Evolutionary conservation across 2,113 vertebrate genomes (phyloP).

Genomic region (Aleadryas rufinucha): DNA sequence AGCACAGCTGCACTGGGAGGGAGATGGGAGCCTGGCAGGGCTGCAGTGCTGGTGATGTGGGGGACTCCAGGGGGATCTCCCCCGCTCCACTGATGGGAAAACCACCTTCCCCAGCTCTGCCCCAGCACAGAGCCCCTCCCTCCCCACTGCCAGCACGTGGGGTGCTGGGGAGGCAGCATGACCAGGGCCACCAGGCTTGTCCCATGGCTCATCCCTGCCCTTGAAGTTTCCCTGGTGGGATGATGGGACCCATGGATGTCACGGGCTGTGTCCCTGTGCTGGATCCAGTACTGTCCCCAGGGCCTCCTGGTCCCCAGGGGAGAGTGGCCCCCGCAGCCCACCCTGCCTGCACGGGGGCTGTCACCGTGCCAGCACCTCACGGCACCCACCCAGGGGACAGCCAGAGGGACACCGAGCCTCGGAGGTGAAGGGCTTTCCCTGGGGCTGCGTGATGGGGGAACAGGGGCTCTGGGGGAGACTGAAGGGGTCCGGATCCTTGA

Average conservation of each 20-base stretch:
- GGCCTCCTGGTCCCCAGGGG: neutral
- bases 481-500: neutral
- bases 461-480: neutral
- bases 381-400: neutral
- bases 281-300: neutral
- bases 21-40: neutral
- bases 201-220: neutral
- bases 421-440: neutral
- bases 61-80: neutral
- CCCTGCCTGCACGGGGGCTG: neutral
- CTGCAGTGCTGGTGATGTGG: fast-evolving
- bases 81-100: neutral
- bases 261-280: neutral
- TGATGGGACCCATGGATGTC: fast-evolving
- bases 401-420: neutral
- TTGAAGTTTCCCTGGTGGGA: fast-evolving
- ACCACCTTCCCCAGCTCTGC: neutral
- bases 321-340: neutral
- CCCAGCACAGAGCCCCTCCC: neutral
- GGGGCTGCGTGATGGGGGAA: neutral
- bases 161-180: fast-evolving
- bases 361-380: neutral
- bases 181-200: neutral
- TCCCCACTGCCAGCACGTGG: fast-evolving
- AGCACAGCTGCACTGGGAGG: neutral